Conservation (phyloP, 1,140 invertebrate species). For the Cyclina sinensis region DNA sequence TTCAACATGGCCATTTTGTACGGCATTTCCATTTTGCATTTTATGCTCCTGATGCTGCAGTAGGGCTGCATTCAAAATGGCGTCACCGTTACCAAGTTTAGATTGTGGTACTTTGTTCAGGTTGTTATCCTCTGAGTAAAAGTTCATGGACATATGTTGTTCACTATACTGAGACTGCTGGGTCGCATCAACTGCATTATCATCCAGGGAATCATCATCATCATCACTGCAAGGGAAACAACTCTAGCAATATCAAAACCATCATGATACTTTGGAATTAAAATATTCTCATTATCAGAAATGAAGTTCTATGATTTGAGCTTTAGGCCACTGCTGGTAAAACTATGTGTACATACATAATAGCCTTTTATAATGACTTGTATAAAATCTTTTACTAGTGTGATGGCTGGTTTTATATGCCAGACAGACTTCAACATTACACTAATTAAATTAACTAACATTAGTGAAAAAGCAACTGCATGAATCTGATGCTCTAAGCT, state of each 20-base stretch:
- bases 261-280: no score
- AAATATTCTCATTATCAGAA: no score
- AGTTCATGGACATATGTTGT: slow-evolving; percentile 64
- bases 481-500: no score
- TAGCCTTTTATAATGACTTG: no score
- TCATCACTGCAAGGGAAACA: slow-evolving; percentile 60
- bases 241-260: not conserved
- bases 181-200: slow-evolving; percentile 45
- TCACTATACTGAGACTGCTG: slow-evolving; percentile 18
- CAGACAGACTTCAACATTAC: no score
- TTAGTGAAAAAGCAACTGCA: no score
- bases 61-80: slow-evolving; percentile 46
- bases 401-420: no score
- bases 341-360: no score
- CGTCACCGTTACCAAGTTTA: slow-evolving; percentile 55
- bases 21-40: not conserved
- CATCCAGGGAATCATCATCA: slow-evolving; percentile 61
- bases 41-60: slow-evolving; percentile 39
- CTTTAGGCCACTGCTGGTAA: no score
- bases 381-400: no score
- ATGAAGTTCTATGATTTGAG: no score
- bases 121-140: slow-evolving; percentile 63
- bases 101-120: slow-evolving; percentile 65
- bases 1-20: slow-evolving; percentile 53
- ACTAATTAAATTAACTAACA: no score